A percentile compares a stretch with the other conserved stretches of the same genome.
Conservation (phyloP, 2,888 invertebrate species). For the Cheilosia urbana region DNA sequence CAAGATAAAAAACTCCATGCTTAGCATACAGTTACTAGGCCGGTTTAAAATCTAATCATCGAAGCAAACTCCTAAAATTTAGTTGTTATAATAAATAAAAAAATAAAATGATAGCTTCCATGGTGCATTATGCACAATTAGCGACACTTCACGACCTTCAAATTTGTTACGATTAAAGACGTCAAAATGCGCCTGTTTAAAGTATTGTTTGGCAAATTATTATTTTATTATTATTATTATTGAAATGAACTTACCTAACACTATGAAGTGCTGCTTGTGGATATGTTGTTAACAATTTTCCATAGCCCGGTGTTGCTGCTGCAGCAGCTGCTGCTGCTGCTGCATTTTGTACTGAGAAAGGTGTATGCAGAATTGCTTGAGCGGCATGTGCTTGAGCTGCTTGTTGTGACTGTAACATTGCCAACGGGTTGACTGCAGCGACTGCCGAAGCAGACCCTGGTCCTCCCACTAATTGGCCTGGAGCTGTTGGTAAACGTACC, state of each 20-base stretch:
- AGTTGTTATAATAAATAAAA: too few species aligned
- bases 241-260: slow-evolving; percentile 80
- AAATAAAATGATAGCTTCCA: too few species aligned
- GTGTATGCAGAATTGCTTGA: slow-evolving; percentile 84
- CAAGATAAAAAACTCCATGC: too few species aligned
- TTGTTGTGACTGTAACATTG: slow-evolving; percentile 85
- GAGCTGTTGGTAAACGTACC: slow-evolving; percentile 87
- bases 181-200: too few species aligned
- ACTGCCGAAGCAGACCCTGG: slow-evolving; percentile 82
- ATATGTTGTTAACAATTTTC: slow-evolving; percentile 87
- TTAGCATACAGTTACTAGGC: too few species aligned
- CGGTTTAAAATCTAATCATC: too few species aligned
- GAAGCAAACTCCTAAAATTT: too few species aligned
- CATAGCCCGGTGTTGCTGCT: slow-evolving; percentile 87
- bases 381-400: slow-evolving; percentile 81
- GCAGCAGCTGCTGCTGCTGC: slow-evolving; percentile 85
- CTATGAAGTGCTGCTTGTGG: slow-evolving; percentile 85
- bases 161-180: too few species aligned
- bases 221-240: too few species aligned
- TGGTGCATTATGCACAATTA: too few species aligned
- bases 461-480: slow-evolving; percentile 84
- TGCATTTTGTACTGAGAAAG: slow-evolving; percentile 85
- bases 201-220: too few species aligned
- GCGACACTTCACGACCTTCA: too few species aligned
- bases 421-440: slow-evolving; percentile 85